Base-by-base conservation (phyloP, 2,888 invertebrate genomes). In the Calameuta pallipes region DNA sequence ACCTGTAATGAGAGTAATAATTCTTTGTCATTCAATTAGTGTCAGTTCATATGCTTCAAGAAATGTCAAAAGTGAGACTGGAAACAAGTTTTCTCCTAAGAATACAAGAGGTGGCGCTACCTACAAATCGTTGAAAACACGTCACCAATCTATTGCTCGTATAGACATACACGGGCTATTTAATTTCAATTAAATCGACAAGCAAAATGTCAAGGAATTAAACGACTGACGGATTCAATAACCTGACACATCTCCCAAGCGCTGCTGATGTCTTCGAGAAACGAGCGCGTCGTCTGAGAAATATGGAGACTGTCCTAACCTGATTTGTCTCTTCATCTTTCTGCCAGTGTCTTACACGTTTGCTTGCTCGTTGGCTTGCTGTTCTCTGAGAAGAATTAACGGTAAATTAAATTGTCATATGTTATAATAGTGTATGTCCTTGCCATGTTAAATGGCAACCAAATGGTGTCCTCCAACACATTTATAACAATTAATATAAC, bases 121-220 rank as follows among this genome's bases (percentile, higher is more conserved):
- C 79, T 84, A 80, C 80, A 78, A 79, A 82, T 81, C 82, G 75
- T 81, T 81, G 81, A 87, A 87, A 86, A 87, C 86, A 88, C 87
- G 87, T 88, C 87, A 88, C 80, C 87, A 85, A 83, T 83, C 41
- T 41, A 41, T 41, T 41, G 41, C 41, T 15, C 76, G 75, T 77
- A 75, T 79, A 41, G 41, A 74, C 73, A 76, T 70, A 37, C 76
- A 75, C 68, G 75, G 70, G 78, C 76, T 69, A 69, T 15, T 79
- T 71, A 78, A 78, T 79, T 71, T 84, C 76, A 70, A 30, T 77
- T 23, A 70, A 75, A 79, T 74, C n/a, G 34, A 36, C 56, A 69
- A 34, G 73, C 36, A 30, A 77, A 82, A 82, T 81, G 78, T 77
- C 41, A 56, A 23, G 23, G 9, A 23, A 56, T 6, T 56, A 56